Conservation (phyloP, 2,113 vertebrate species). For the Sylvietta virens region DNA sequence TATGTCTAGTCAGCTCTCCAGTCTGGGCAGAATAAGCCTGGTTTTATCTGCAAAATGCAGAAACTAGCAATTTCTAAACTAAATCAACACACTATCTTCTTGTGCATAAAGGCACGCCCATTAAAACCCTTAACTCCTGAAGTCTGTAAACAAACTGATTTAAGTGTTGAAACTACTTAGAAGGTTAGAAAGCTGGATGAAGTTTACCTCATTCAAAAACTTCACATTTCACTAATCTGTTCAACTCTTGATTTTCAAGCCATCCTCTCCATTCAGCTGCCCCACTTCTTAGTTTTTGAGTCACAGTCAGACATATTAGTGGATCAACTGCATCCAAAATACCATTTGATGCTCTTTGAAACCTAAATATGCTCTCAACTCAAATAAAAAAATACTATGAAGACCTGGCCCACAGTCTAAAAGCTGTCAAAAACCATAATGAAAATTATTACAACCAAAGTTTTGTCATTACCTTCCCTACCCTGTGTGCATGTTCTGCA, state of each 20-base stretch:
- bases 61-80: background rate
- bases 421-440: background rate
- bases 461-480: background rate
- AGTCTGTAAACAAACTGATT: background rate
- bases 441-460: background rate
- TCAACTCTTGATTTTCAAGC: background rate
- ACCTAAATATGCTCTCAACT: background rate
- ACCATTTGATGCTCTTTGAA: background rate
- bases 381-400: background rate
- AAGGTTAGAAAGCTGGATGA: background rate
- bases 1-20: background rate
- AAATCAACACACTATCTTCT: background rate
- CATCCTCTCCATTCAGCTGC: background rate
- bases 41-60: conserved; percentile 29
- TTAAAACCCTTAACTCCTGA: background rate
- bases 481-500: background rate
- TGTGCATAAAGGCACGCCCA: background rate
- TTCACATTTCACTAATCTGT: background rate
- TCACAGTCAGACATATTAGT: background rate
- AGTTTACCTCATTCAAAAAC: background rate
- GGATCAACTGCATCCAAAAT: background rate
- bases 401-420: background rate
- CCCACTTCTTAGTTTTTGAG: background rate
- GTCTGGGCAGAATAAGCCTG: background rate
- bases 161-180: background rate